A percentile compares a stretch with the other conserved stretches of the same genome.
phyloP scores from a whole-genome alignment of 2,888 invertebrate genomes.

The Hanleya hanleyi region DNA sequence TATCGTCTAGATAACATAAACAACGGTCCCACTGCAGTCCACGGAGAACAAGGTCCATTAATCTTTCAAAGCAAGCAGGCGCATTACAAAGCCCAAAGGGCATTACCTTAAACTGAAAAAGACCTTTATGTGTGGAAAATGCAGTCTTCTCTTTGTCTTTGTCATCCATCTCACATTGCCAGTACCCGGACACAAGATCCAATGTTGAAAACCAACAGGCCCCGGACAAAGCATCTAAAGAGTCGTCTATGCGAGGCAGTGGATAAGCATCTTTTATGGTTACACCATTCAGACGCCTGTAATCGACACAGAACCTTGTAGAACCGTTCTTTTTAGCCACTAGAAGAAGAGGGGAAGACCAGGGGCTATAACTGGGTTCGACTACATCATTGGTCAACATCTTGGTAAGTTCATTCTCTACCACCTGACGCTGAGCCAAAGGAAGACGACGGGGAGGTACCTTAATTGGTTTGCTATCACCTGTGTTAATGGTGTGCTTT shows the following conservation, averaged over 20 bases:
- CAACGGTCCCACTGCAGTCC: too few relatives aligned
- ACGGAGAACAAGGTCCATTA: too few relatives aligned
- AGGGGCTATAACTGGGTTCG: conserved; percentile 23
- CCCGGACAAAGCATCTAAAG: too few relatives aligned
- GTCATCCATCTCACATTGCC: conserved; percentile 40
- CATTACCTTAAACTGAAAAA: too few relatives aligned
- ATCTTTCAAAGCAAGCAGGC: too few relatives aligned
- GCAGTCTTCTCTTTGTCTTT: conserved; percentile 35
- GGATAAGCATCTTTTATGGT: conserved; percentile 35
- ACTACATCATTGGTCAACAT: conserved; percentile 27
- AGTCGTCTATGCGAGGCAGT: too few relatives aligned
- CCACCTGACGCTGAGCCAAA: neutral
- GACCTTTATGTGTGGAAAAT: too few relatives aligned
- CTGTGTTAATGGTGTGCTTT: neutral
- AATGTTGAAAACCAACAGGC: conserved; percentile 38
- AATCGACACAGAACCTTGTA: conserved; percentile 33
- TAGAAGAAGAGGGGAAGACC: conserved; percentile 22
- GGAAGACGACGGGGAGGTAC: neutral
- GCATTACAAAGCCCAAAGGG: too few relatives aligned
- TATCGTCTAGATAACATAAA: too few relatives aligned
- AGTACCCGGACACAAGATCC: conserved; percentile 43
- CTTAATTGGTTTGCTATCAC: neutral
- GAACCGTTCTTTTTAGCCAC: conserved; percentile 27
- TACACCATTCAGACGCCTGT: conserved; percentile 31
- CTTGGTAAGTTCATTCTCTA: neutral